Evolutionary conservation across 1,140 invertebrate genomes (phyloP).

Genomic region (Cydia amplana): DNA sequence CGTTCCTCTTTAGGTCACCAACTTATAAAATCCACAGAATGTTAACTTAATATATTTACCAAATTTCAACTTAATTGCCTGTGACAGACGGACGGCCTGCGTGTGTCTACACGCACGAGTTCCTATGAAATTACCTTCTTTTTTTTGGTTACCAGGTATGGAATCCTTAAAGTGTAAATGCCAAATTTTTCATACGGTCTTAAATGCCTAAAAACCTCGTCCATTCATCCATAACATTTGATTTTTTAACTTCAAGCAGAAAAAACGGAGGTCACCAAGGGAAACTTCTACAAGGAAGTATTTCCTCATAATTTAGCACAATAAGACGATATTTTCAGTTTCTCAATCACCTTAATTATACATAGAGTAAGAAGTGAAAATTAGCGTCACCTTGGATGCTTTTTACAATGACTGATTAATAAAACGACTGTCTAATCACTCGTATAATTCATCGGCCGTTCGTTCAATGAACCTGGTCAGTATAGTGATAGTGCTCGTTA

Average conservation of each 20-base stretch:
- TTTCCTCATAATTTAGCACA: constrained; percentile 4
- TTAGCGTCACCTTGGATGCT: not conserved
- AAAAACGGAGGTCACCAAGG: not conserved
- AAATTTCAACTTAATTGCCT: too few relatives aligned
- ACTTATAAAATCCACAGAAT: too few relatives aligned
- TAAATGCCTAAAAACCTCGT: not conserved
- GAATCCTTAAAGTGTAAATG: too few relatives aligned
- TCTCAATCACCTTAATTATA: constrained; percentile 21
- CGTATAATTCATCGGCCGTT: not conserved
- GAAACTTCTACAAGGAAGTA: constrained; percentile 3
- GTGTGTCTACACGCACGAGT: too few relatives aligned
- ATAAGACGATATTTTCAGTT: constrained; percentile 21
- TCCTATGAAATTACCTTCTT: too few relatives aligned
- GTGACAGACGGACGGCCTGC: too few relatives aligned
- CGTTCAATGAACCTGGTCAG: too few relatives aligned
- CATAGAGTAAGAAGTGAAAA: not conserved
- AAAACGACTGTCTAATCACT: not conserved
- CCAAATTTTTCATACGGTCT: too few relatives aligned
- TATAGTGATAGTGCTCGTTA: too few relatives aligned
- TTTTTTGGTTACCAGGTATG: too few relatives aligned
- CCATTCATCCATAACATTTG: constrained; percentile 4
- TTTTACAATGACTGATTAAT: not conserved
- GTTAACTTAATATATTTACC: too few relatives aligned
- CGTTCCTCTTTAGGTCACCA: too few relatives aligned
- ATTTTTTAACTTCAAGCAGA: not conserved